Conservation (phyloP, 2,888 invertebrate genomes). For the Halictus ligatus region DNA sequence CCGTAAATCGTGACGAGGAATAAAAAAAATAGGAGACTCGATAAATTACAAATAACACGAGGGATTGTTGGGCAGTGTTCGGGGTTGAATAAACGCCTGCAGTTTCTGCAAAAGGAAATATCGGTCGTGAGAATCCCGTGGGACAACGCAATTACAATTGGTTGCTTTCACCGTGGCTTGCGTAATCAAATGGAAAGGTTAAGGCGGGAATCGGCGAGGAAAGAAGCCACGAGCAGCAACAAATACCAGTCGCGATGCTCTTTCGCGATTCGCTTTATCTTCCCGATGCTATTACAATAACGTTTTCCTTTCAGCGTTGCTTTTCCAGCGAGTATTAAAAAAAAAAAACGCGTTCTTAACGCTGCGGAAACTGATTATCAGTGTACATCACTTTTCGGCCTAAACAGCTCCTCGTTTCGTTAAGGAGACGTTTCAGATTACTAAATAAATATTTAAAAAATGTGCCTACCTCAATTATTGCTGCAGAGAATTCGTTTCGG, state of each 20-base stretch:
- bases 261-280: constrained; percentile 33
- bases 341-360: neutral
- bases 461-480: no score
- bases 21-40: neutral
- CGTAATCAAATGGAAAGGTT: constrained; percentile 51
- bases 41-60: neutral
- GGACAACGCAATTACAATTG: constrained; percentile 29
- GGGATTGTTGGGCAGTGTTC: neutral
- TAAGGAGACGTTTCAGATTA: no score
- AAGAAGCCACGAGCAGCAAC: constrained; percentile 26
- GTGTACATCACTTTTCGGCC: no score
- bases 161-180: constrained; percentile 44
- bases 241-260: constrained; percentile 44
- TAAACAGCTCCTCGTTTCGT: no score
- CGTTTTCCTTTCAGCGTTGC: neutral
- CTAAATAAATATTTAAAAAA: no score
- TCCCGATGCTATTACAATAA: neutral
- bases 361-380: no score
- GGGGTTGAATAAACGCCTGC: neutral
- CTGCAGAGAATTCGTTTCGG: no score
- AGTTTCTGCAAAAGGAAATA: neutral
- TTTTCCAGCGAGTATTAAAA: neutral
- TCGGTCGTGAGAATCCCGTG: neutral
- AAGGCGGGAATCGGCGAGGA: constrained; percentile 19
- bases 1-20: neutral